Percentiles rank a stretch among this genome's conserved stretches.
Conservation (phyloP, 2,888 invertebrate species). For the Amblyjoppa fuscipennis region DNA sequence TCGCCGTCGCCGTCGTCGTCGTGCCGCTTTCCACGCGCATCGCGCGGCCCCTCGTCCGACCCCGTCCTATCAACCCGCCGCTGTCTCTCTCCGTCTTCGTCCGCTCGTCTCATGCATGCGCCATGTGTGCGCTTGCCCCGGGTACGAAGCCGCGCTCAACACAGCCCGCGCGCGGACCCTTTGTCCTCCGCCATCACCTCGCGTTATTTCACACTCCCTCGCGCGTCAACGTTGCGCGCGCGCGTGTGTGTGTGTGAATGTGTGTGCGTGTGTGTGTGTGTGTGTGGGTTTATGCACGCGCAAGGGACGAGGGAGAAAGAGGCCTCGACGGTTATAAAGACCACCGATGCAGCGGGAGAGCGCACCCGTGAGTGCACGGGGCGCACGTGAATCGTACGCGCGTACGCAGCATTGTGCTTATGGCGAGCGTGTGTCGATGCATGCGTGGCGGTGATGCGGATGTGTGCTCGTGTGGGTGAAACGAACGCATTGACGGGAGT, state of each 20-base stretch:
- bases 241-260: slow-evolving; percentile 24
- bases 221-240: slow-evolving; percentile 59
- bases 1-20: slow-evolving; percentile 5
- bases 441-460: background rate
- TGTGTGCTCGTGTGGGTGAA: background rate
- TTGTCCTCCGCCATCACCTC: slow-evolving; percentile 83
- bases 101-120: slow-evolving; percentile 21
- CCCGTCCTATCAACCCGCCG: slow-evolving; percentile 31
- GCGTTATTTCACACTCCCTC: slow-evolving; percentile 84
- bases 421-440: background rate
- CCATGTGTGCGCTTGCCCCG: slow-evolving; percentile 55
- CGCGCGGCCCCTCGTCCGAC: background rate
- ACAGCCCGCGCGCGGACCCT: slow-evolving; percentile 80
- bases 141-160: slow-evolving; percentile 70
- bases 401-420: slow-evolving; percentile 4
- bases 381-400: slow-evolving; percentile 49
- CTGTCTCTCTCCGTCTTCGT: slow-evolving; percentile 43
- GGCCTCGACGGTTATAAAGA: slow-evolving; percentile 21
- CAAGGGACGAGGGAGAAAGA: slow-evolving; percentile 49
- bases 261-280: background rate
- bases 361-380: slow-evolving; percentile 41
- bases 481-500: slow-evolving; percentile 43
- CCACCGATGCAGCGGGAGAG: slow-evolving; percentile 51
- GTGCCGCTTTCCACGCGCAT: slow-evolving; percentile 39
- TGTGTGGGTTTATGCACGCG: slow-evolving; percentile 49